Conservation (phyloP, 2,888 invertebrate species). For the Thereva unica region DNA sequence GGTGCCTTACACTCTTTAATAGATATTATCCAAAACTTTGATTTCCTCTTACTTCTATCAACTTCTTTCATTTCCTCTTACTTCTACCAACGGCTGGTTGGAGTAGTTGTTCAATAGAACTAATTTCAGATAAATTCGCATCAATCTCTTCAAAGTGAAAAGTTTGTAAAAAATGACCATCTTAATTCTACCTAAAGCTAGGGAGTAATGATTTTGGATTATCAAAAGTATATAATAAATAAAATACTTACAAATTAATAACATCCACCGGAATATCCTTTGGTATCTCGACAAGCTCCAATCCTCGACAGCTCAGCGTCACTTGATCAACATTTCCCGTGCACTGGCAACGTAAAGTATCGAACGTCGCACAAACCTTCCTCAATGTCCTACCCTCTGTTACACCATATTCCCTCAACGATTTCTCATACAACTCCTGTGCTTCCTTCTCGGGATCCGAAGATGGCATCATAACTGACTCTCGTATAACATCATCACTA, state of each 20-base stretch:
- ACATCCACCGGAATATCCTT: slow-evolving; percentile 54
- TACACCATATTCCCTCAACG: slow-evolving; percentile 45
- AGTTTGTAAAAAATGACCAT: too few species aligned
- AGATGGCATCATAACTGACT: slow-evolving; percentile 56
- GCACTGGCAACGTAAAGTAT: slow-evolving; percentile 54
- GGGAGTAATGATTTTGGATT: too few species aligned
- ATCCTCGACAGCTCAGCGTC: slow-evolving; percentile 53
- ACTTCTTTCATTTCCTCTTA: too few species aligned
- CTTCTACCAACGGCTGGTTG: too few species aligned
- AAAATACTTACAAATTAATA: slow-evolving; percentile 53
- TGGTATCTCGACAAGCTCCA: slow-evolving; percentile 54
- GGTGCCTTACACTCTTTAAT: too few species aligned
- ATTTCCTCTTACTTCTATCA: too few species aligned
- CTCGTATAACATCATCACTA: slow-evolving; percentile 46
- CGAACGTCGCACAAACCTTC: slow-evolving; percentile 54
- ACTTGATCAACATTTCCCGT: slow-evolving; percentile 52
- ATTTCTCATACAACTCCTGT: slow-evolving; percentile 55
- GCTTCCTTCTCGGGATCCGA: slow-evolving; percentile 57
- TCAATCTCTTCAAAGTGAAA: too few species aligned
- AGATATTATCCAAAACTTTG: too few species aligned
- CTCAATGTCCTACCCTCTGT: slow-evolving; percentile 48
- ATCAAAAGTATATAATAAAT: background rate
- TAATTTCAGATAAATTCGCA: too few species aligned
- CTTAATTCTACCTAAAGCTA: too few species aligned
- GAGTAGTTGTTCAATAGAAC: too few species aligned